phyloP scores from a whole-genome alignment of 2,797 vertebrate genomes.

The Sitta carolinensis region DNA sequence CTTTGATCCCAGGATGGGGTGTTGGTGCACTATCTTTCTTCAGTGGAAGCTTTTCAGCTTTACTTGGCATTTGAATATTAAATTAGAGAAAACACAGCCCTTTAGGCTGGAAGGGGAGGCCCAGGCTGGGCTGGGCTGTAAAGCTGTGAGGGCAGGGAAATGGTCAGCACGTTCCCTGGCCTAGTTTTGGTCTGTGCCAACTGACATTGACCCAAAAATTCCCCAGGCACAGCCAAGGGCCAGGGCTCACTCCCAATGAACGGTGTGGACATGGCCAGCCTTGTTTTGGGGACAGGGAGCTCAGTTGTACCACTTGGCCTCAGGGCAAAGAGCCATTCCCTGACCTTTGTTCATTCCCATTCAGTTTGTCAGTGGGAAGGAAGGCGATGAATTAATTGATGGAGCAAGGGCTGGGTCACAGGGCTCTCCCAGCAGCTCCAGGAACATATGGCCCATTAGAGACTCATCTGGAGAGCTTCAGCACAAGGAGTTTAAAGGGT shows the following conservation, averaged over 20 bases:
- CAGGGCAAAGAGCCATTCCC: neutral
- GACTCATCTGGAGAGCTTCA: neutral
- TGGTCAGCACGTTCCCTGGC: neutral
- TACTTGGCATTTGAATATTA: neutral
- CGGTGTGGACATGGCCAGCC: neutral
- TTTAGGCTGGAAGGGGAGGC: neutral
- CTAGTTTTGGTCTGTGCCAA: neutral
- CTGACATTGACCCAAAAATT: neutral
- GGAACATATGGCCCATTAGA: neutral
- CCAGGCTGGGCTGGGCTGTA: neutral
- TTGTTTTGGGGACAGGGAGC: neutral
- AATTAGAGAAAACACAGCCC: neutral
- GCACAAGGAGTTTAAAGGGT: neutral
- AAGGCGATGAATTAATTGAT: conserved; percentile 20
- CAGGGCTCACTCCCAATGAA: neutral
- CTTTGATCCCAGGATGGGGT: neutral
- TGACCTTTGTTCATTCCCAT: neutral
- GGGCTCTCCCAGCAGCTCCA: neutral
- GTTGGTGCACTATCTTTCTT: neutral
- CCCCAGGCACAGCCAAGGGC: neutral
- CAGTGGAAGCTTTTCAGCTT: neutral
- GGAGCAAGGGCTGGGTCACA: conserved; percentile 4
- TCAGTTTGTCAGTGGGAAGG: neutral
- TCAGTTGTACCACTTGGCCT: neutral
- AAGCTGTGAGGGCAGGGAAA: neutral